Percentiles rank a stretch among this genome's conserved stretches.
phyloP scores from a whole-genome alignment of 2,888 invertebrate genomes.

The Galeopsomyia nigrocyanea region DNA sequence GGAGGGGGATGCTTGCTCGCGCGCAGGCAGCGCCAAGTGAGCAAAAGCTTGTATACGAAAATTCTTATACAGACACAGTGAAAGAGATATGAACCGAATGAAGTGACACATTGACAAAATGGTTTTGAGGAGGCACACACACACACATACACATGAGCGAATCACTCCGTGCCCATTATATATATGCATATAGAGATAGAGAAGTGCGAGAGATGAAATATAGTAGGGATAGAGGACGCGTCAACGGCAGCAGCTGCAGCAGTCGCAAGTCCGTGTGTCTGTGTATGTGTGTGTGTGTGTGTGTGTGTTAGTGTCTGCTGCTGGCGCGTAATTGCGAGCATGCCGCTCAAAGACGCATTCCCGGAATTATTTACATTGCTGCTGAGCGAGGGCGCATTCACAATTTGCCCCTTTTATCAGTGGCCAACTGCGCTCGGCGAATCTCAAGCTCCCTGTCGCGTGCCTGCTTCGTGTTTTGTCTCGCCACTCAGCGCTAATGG shows the following conservation, averaged over 20 bases:
- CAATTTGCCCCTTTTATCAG: conserved; percentile 37
- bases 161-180: too few relatives aligned
- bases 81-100: too few relatives aligned
- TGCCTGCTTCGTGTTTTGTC: neutral
- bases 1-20: neutral
- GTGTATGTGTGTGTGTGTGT: conserved; percentile 26
- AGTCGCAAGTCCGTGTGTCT: too few relatives aligned
- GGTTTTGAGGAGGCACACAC: too few relatives aligned
- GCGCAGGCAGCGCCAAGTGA: too few relatives aligned
- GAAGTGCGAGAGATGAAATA: neutral
- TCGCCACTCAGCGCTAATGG: conserved; percentile 22
- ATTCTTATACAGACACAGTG: too few relatives aligned
- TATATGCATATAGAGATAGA: neutral
- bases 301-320: conserved; percentile 23
- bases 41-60: too few relatives aligned
- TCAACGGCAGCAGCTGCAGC: too few relatives aligned
- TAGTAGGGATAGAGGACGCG: neutral
- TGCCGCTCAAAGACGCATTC: conserved; percentile 45
- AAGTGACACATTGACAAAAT: too few relatives aligned
- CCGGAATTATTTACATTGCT: conserved; percentile 36
- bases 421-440: conserved; percentile 3
- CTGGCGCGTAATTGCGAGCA: conserved; percentile 47
- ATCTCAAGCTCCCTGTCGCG: neutral
- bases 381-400: conserved; percentile 3
- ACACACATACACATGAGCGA: too few relatives aligned